Conservation (phyloP, 64 coral and sea anemone species). For the Acropora tenuis region DNA sequence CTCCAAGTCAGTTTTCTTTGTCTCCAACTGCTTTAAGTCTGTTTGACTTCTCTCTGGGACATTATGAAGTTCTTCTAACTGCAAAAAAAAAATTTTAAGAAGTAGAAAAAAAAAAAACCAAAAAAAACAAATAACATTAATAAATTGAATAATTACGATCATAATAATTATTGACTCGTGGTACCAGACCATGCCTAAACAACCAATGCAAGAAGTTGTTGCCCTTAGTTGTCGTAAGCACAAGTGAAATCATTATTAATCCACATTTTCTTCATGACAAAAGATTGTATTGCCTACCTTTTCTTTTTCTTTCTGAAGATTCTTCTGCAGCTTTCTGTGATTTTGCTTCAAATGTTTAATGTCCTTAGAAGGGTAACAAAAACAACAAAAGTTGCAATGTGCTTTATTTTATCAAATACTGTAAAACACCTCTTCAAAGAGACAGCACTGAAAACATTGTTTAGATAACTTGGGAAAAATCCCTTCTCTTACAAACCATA, state of each 20-base stretch:
- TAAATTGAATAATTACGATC: no score
- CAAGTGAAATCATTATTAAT: no score
- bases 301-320: constrained; percentile 89
- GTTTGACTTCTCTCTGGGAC: constrained; percentile 72
- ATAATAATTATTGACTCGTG: no score
- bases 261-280: not conserved
- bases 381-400: not conserved
- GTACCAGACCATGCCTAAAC: no score
- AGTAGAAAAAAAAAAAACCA: not conserved
- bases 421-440: no score
- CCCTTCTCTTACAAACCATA: no score
- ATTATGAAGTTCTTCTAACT: constrained; percentile 74
- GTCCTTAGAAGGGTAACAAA: constrained; percentile 46
- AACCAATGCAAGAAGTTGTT: no score
- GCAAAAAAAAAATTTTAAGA: not conserved
- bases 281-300: constrained; percentile 57
- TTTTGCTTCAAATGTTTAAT: constrained; percentile 79
- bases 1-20: constrained; percentile 81
- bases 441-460: no score
- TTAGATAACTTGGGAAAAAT: no score
- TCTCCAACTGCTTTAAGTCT: constrained; percentile 67
- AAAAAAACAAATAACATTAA: no score
- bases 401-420: no score
- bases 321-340: constrained; percentile 82
- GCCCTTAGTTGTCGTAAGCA: no score